These are phyloP conservation scores for Centrocercus urophasianus DNA, from an alignment of 2,113 vertebrate species.

Conservation along the genomic window DNA sequence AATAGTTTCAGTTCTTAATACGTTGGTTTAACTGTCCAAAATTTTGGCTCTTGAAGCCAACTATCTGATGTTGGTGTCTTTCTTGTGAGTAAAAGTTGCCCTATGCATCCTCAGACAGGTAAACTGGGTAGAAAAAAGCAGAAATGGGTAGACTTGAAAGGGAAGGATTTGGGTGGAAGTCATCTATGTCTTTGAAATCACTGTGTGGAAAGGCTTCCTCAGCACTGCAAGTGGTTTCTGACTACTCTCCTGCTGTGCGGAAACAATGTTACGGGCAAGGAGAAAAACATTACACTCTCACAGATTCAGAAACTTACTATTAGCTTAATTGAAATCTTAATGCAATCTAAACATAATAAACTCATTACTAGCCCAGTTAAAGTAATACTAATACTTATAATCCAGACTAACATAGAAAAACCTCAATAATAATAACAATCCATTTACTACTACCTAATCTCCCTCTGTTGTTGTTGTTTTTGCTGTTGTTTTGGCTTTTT, in stretches of 20 bases:
- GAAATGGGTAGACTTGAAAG: accelerated
- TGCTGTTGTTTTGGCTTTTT: background rate
- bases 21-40: background rate
- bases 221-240: background rate
- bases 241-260: background rate
- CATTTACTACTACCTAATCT: background rate
- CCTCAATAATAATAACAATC: background rate
- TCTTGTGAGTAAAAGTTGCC: background rate
- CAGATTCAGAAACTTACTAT: background rate
- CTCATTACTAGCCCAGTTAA: background rate
- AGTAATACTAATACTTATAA: background rate
- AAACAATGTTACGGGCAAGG: background rate
- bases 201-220: background rate
- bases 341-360: background rate
- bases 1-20: background rate
- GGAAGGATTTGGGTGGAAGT: background rate
- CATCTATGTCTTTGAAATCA: background rate
- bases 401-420: background rate
- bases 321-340: background rate
- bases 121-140: background rate
- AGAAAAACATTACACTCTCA: background rate
- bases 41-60: background rate
- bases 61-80: background rate
- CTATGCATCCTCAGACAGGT: background rate
- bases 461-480: no score